phyloP scores from a whole-genome alignment of 37 sponge, comb jelly and placozoan species.

The Corticium candelabrum region DNA sequence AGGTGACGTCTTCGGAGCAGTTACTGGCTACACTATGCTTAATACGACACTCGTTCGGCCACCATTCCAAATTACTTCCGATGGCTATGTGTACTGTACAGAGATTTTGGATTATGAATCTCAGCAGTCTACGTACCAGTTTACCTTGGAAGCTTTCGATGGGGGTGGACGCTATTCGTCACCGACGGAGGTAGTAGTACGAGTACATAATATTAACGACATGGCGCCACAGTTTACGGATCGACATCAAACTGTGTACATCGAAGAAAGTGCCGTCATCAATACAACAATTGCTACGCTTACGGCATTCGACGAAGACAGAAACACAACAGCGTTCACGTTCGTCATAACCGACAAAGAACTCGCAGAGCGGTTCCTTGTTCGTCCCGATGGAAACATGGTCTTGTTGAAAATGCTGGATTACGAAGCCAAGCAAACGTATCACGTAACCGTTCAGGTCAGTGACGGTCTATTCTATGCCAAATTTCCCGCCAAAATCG shows the following conservation, averaged over 20 bases:
- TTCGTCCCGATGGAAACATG: background rate
- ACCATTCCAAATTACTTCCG: background rate
- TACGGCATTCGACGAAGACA: background rate
- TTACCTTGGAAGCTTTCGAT: background rate
- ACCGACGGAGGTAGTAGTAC: background rate
- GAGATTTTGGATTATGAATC: background rate
- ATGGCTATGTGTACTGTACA: background rate
- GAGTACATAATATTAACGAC: background rate
- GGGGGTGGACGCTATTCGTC: background rate
- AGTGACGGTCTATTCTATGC: background rate
- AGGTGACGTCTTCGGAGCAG: background rate
- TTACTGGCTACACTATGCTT: background rate
- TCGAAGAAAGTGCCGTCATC: background rate
- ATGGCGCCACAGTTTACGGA: background rate
- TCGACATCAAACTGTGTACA: background rate
- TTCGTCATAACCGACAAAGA: no score
- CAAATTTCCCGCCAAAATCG: background rate
- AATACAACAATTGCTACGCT: background rate
- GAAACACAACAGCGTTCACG: background rate
- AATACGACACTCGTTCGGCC: background rate
- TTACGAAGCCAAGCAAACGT: background rate
- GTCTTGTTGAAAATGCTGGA: background rate
- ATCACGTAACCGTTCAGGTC: background rate
- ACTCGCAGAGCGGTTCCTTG: background rate
- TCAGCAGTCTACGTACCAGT: background rate